Percentiles rank a stretch among this genome's conserved stretches.
Conservation (phyloP, 2,888 invertebrate species). For the Eristalis tenax region DNA sequence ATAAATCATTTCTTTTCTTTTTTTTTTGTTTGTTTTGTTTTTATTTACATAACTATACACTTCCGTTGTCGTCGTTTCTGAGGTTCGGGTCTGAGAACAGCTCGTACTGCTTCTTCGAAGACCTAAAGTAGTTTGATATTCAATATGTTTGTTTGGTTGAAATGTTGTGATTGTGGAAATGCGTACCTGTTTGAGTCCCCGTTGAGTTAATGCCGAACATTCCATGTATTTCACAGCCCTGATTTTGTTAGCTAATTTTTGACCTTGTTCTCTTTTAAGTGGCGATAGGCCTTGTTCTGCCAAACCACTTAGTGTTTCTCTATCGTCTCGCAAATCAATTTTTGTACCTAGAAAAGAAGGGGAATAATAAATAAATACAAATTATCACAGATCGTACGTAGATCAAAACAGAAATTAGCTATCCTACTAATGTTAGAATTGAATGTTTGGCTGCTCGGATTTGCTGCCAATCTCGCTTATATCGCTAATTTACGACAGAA, state of each 20-base stretch:
- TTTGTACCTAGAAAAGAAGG: conserved; percentile 89
- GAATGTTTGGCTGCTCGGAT: too few relatives aligned
- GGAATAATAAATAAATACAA: too few relatives aligned
- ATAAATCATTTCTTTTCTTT: conserved; percentile 45
- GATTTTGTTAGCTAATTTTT: conserved; percentile 98
- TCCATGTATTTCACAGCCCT: conserved; percentile 99
- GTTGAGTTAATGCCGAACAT: conserved; percentile 99
- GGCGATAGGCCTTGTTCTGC: conserved; percentile 97
- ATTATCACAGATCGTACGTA: too few relatives aligned
- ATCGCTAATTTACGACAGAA: too few relatives aligned
- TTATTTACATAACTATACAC: conserved; percentile 89
- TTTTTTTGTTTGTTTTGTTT: too few relatives aligned
- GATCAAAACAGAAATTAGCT: too few relatives aligned
- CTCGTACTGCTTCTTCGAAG: conserved; percentile 99
- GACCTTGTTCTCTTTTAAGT: conserved; percentile 98
- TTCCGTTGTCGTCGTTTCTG: conserved; percentile 96
- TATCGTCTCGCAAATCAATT: conserved; percentile 98
- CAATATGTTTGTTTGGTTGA: not conserved
- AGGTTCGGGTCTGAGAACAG: conserved; percentile 98
- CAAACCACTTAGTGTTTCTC: conserved; percentile 94
- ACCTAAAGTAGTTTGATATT: conserved; percentile 84
- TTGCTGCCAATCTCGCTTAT: too few relatives aligned
- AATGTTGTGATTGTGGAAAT: conserved; percentile 74
- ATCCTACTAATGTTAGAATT: too few relatives aligned
- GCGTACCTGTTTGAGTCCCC: conserved; percentile 94